These are phyloP conservation scores for Ditula angustiorana DNA, from an alignment of 2,888 invertebrate genomes.

Conservation along the genomic window DNA sequence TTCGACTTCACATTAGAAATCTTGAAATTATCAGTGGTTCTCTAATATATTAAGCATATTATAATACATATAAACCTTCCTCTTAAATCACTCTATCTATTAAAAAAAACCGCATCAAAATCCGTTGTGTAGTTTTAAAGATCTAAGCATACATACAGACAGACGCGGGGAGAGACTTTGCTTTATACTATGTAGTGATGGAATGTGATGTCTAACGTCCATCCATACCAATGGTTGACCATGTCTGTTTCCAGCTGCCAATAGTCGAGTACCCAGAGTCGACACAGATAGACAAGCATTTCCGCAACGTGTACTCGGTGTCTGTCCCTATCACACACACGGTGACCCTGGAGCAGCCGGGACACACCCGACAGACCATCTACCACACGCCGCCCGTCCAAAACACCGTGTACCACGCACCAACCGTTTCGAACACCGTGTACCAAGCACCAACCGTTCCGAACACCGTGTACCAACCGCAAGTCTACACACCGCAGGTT, in stretches of 20 bases:
- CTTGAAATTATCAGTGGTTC: no score
- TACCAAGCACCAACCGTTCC: conserved; percentile 4
- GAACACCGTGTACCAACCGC: neutral
- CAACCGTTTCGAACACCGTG: no score
- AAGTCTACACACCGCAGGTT: conserved; percentile 7
- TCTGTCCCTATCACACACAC: conserved; percentile 34
- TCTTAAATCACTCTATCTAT: no score
- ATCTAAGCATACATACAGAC: no score
- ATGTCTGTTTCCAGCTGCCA: conserved; percentile 29
- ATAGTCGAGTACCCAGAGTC: conserved; percentile 40
- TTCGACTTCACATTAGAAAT: no score
- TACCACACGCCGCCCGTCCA: conserved; percentile 25
- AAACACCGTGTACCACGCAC: neutral
- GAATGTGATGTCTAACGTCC: neutral
- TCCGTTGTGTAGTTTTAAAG: no score
- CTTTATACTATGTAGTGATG: no score
- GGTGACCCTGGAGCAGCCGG: conserved; percentile 28
- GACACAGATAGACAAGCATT: conserved; percentile 32
- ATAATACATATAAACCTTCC: no score
- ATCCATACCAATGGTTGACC: neutral
- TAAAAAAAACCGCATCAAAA: no score
- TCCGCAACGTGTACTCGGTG: conserved; percentile 30
- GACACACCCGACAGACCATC: conserved; percentile 16
- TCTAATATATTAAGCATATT: no score
- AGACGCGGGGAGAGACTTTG: no score